Percentiles rank a stretch among this genome's conserved stretches.
These are phyloP conservation scores for Hestina assimilis DNA, from an alignment of 1,140 invertebrate species.

Conservation along the genomic window DNA sequence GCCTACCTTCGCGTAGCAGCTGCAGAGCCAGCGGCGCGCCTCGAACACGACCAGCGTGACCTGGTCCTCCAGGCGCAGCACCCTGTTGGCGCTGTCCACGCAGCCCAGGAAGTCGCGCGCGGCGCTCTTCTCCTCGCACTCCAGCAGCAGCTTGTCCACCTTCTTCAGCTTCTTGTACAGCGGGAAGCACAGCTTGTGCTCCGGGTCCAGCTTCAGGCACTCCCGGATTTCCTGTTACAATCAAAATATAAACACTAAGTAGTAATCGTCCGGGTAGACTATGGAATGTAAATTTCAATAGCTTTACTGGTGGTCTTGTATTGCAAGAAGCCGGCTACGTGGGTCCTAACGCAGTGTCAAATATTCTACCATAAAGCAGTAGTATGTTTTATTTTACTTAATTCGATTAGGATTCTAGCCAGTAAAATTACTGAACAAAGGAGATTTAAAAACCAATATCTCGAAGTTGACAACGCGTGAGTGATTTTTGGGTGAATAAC, in stretches of 20 bases:
- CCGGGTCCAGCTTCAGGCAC: constrained; percentile 98
- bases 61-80: constrained; percentile 84
- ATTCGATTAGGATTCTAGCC: no score
- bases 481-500: no score
- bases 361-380: no score
- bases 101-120: constrained; percentile 87
- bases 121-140: constrained; percentile 85
- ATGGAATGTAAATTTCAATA: no score
- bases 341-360: no score
- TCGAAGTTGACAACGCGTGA: no score
- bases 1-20: constrained; percentile 82
- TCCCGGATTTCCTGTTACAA: constrained; percentile 91
- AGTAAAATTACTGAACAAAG: no score
- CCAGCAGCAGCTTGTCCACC: constrained; percentile 90
- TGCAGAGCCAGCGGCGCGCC: constrained; percentile 86
- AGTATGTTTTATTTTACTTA: no score
- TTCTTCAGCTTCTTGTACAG: constrained; percentile 99
- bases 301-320: no score
- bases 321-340: no score
- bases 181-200: constrained; percentile 97
- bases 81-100: constrained; percentile 84
- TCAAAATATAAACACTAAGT: not conserved
- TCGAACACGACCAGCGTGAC: constrained; percentile 86
- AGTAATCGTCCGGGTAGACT: no score
- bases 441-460: no score